phyloP scores from a whole-genome alignment of 2,113 vertebrate genomes.

The Sceloporus tristichus region DNA sequence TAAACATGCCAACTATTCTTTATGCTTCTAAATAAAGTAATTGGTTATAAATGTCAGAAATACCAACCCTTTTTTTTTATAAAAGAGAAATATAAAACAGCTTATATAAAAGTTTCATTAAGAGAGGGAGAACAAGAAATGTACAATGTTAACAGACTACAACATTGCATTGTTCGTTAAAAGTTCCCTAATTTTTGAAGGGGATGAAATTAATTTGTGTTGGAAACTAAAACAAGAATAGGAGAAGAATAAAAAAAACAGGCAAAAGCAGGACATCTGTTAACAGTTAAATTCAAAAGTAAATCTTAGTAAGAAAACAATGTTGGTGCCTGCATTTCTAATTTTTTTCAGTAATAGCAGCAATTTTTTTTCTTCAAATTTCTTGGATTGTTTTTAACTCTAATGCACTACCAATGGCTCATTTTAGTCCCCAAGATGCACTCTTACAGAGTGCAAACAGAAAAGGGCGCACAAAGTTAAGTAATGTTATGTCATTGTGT shows the following conservation, averaged over 20 bases:
- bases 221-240: no score
- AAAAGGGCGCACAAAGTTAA: no score
- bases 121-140: background rate
- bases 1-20: background rate
- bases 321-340: background rate
- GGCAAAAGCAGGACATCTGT: background rate
- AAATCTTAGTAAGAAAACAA: background rate
- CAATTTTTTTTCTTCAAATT: background rate
- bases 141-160: background rate
- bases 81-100: background rate
- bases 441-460: no score
- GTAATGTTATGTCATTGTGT: no score
- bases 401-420: no score
- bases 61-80: background rate
- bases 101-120: background rate
- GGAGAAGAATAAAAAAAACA: background rate
- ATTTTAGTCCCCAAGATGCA: no score
- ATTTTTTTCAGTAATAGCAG: background rate
- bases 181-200: background rate
- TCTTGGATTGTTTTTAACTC: background rate
- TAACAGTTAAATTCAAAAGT: background rate
- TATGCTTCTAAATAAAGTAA: background rate
- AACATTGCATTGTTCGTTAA: background rate
- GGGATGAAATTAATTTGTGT: no score
- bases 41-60: background rate